Evolutionary conservation across 2,888 invertebrate species (phyloP).

Genomic region (Dolichopus griseipennis): DNA sequence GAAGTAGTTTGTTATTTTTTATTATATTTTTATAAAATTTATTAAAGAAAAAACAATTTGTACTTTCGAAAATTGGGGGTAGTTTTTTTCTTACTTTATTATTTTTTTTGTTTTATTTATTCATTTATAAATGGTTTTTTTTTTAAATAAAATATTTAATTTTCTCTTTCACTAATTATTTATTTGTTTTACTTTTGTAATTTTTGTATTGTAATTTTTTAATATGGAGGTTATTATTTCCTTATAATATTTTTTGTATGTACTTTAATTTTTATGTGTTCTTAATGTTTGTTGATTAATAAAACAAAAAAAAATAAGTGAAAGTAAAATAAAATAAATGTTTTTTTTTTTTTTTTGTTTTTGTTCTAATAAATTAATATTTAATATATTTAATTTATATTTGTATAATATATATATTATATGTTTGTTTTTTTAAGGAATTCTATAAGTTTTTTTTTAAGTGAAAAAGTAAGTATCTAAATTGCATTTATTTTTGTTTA

Average conservation of each 20-base stretch:
- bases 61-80: slow-evolving; percentile 43
- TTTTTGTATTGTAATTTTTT: neutral
- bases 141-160: slow-evolving; percentile 23
- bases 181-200: neutral
- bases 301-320: too few species aligned
- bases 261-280: too few species aligned
- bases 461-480: neutral
- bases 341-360: too few species aligned
- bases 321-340: too few species aligned
- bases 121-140: slow-evolving; percentile 21
- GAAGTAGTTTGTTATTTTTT: slow-evolving; percentile 1
- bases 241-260: neutral
- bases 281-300: too few species aligned
- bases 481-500: neutral
- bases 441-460: too few species aligned
- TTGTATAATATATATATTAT: neutral
- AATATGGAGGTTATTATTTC: neutral
- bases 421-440: neutral
- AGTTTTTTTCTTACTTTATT: slow-evolving; percentile 34
- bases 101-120: slow-evolving; percentile 23
- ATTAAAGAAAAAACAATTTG: slow-evolving; percentile 43
- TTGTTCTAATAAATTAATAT: neutral
- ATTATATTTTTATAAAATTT: slow-evolving; percentile 26
- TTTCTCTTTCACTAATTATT: neutral
- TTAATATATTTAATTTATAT: neutral